These are phyloP conservation scores for Heliothis virescens DNA, from an alignment of 1,140 invertebrate species.

Conservation along the genomic window DNA sequence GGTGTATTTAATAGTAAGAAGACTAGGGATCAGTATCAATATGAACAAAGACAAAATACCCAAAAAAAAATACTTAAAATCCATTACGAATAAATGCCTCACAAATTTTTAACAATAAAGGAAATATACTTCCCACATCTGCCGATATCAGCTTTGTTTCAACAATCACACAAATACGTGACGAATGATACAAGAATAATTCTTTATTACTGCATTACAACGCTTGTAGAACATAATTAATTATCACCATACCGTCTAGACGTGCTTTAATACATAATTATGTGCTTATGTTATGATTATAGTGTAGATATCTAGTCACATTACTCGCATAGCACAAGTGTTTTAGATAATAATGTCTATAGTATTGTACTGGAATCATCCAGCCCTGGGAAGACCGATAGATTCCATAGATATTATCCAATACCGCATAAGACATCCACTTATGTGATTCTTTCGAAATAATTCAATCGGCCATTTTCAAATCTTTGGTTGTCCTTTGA, in stretches of 20 bases:
- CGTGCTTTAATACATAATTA: conserved; percentile 2
- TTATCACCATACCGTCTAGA: background rate
- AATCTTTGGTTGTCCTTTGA: too few relatives aligned
- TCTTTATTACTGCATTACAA: background rate
- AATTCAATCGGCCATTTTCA: too few relatives aligned
- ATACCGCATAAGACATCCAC: background rate
- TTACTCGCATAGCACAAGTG: background rate
- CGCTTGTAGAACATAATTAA: background rate
- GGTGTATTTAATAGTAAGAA: too few relatives aligned
- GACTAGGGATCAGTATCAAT: too few relatives aligned
- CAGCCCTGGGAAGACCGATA: background rate
- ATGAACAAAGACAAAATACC: too few relatives aligned
- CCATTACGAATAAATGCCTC: too few relatives aligned
- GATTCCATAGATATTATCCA: background rate
- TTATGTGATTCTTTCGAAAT: too few relatives aligned
- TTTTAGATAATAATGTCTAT: too few relatives aligned
- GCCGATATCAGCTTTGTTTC: background rate
- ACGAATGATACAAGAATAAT: background rate
- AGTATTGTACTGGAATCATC: too few relatives aligned
- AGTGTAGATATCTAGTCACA: background rate
- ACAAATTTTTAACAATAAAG: too few relatives aligned
- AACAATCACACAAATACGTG: background rate
- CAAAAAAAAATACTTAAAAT: too few relatives aligned
- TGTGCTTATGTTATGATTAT: conserved; percentile 9
- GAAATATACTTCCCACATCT: too few relatives aligned